Percentiles rank a stretch among this genome's conserved stretches.
phyloP scores from a whole-genome alignment of 2,113 vertebrate species.

The Regulus satrapa region DNA sequence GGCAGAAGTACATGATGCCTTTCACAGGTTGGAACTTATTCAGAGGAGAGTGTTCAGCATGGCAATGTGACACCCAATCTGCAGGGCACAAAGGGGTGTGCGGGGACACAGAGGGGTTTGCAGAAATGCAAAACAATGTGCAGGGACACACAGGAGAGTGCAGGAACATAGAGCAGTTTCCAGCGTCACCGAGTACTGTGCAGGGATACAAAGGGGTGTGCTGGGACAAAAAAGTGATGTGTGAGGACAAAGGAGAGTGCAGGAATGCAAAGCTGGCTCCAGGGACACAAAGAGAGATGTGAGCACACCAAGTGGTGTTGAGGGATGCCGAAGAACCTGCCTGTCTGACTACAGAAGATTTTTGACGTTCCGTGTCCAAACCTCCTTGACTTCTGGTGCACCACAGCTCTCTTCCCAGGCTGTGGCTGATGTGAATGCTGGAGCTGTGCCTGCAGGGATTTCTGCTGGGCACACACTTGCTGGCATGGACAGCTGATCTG shows the following conservation, averaged over 20 bases:
- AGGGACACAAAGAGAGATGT: not conserved
- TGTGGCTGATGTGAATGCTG: not conserved
- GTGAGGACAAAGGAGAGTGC: not conserved
- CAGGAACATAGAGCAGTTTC: not conserved
- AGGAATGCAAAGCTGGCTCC: not conserved
- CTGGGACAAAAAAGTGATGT: not conserved
- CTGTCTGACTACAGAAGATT: not conserved
- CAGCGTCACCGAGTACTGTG: not conserved
- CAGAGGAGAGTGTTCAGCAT: not conserved
- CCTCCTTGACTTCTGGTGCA: not conserved
- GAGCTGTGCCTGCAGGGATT: accelerated
- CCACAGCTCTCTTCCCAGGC: not conserved
- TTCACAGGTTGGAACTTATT: not conserved
- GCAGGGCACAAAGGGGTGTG: not conserved
- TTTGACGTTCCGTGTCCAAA: not conserved
- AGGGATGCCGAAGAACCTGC: not conserved
- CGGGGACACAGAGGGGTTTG: not conserved
- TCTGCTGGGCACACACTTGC: not conserved
- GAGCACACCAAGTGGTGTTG: not conserved
- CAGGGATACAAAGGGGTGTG: not conserved
- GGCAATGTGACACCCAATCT: not conserved
- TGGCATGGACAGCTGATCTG: not conserved
- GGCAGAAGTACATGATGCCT: not conserved
- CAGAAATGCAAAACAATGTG: not conserved
- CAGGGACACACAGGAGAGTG: not conserved